These are phyloP conservation scores for Drosophila conformis DNA, from an alignment of 2,888 invertebrate genomes.

Conservation along the genomic window DNA sequence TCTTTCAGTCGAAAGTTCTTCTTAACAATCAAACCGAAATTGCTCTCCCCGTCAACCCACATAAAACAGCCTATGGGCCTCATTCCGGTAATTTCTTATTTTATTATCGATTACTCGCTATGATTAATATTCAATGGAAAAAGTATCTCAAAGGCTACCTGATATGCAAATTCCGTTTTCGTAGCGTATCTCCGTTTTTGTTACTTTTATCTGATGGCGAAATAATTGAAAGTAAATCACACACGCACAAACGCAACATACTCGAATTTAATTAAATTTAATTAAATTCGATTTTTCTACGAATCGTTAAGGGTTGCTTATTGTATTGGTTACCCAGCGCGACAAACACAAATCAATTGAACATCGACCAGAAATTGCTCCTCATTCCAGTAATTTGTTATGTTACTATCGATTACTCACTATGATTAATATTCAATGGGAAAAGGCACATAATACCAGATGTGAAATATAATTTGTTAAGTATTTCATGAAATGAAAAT, in stretches of 20 bases:
- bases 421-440: neutral
- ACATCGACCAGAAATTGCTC: neutral
- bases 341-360: neutral
- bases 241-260: neutral
- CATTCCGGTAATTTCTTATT: neutral
- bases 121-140: neutral
- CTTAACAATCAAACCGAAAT: too few relatives aligned
- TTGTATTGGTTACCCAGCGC: conserved; percentile 66
- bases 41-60: too few relatives aligned
- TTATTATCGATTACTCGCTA: neutral
- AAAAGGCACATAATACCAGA: neutral
- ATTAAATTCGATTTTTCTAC: conserved; percentile 8
- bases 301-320: conserved; percentile 47
- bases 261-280: conserved; percentile 44
- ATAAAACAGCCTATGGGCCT: too few relatives aligned
- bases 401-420: neutral
- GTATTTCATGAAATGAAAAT: neutral
- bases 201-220: conserved; percentile 39
- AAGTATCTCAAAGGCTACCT: neutral
- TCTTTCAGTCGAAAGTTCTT: neutral
- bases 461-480: neutral
- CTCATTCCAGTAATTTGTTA: too few relatives aligned
- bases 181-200: neutral
- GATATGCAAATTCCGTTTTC: too few relatives aligned
- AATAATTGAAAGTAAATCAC: neutral